Percentiles rank a stretch among this genome's conserved stretches.
Evolutionary conservation across 2,797 vertebrate species (phyloP).

Genomic region (Lates japonicus): DNA sequence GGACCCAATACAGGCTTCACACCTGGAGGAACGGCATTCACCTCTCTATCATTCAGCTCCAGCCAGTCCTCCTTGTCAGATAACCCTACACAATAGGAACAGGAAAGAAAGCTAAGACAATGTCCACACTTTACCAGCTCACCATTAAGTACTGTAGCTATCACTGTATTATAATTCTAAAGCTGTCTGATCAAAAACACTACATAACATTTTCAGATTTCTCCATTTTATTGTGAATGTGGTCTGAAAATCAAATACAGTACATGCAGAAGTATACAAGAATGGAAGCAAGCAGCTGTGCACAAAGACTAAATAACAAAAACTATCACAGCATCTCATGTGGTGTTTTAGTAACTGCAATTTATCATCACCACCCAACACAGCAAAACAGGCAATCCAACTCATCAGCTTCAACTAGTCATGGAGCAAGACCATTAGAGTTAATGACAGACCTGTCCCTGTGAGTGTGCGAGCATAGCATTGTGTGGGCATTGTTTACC

Average conservation of each 20-base stretch:
- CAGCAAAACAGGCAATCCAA: not conserved
- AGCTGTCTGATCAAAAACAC: not conserved
- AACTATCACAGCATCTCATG: not conserved
- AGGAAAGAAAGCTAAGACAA: not conserved
- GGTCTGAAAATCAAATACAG: constrained; percentile 1
- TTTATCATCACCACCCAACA: not conserved
- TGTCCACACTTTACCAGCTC: not conserved
- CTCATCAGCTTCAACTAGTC: constrained; percentile 18
- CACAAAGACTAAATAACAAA: not conserved
- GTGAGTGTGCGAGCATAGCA: not conserved
- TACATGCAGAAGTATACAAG: not conserved
- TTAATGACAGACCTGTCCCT: not conserved
- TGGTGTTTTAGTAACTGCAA: constrained; percentile 2
- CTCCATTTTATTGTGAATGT: not conserved
- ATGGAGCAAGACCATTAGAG: constrained; percentile 5
- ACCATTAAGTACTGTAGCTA: not conserved
- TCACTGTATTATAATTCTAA: not conserved
- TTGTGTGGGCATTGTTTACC: constrained; percentile 77
- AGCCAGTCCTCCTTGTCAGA: constrained; percentile 79
- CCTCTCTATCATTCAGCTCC: constrained; percentile 76
- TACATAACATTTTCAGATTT: not conserved
- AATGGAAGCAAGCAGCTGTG: not conserved
- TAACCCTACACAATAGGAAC: constrained; percentile 71
- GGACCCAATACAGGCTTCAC: constrained; percentile 61
- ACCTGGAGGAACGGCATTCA: constrained; percentile 84